Conservation (phyloP, 2,888 invertebrate species). For the Dolichomitus sp. region DNA sequence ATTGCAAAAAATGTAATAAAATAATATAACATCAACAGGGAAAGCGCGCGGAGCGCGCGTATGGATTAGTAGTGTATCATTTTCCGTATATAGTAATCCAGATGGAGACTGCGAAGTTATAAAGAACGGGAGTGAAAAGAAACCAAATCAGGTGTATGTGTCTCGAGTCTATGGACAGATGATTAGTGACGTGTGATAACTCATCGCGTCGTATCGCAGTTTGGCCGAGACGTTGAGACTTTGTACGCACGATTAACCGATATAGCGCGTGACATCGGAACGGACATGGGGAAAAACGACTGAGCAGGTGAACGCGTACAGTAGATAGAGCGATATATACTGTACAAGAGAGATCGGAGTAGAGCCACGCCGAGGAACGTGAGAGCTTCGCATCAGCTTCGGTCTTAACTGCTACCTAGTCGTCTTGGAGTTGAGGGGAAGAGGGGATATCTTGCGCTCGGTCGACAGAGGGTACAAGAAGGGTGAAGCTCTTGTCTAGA, state of each 20-base stretch:
- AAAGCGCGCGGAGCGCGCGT: too few species aligned
- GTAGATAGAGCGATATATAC: conserved; percentile 25
- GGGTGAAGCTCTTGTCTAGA: conserved; percentile 49
- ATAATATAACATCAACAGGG: too few species aligned
- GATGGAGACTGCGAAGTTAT: not conserved
- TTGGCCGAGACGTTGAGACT: not conserved
- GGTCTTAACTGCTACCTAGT: conserved; percentile 39
- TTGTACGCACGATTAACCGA: conserved; percentile 39
- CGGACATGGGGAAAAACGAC: conserved; percentile 4
- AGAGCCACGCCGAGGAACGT: conserved; percentile 37
- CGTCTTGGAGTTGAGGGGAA: conserved; percentile 23
- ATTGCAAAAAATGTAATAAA: too few species aligned
- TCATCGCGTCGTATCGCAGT: conserved; percentile 30
- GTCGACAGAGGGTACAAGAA: conserved; percentile 34
- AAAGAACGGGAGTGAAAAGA: conserved; percentile 28
- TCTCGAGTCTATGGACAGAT: conserved; percentile 4
- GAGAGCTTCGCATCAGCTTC: conserved; percentile 54
- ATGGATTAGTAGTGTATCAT: not conserved
- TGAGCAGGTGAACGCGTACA: conserved; percentile 19
- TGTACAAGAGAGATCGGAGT: conserved; percentile 22
- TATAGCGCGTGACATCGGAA: conserved; percentile 17
- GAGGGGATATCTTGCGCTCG: not conserved
- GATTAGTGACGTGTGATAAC: conserved; percentile 18
- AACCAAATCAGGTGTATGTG: not conserved
- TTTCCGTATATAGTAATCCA: too few species aligned